These are phyloP conservation scores for Enteromius viviparus DNA, from an alignment of 2,797 vertebrate genomes.

Conservation along the genomic window DNA sequence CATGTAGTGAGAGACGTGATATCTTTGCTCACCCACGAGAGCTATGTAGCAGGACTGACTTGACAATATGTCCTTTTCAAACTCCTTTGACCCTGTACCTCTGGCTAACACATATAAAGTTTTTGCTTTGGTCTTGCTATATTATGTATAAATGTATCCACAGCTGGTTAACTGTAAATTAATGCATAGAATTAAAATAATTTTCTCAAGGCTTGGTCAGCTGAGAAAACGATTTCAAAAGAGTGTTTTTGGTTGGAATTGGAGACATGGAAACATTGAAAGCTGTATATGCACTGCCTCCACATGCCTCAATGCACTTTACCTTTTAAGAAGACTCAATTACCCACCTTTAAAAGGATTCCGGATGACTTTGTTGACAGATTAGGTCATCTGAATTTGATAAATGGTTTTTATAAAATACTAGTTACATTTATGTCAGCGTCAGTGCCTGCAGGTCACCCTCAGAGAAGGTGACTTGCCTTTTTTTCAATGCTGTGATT, in stretches of 20 bases:
- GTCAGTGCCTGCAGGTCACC: slow-evolving; percentile 14
- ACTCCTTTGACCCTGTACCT: slow-evolving; percentile 21
- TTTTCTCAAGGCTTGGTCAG: background rate
- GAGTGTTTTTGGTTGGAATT: background rate
- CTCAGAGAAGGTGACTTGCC: slow-evolving; percentile 27
- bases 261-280: slow-evolving; percentile 12
- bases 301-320: slow-evolving; percentile 39
- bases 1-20: slow-evolving; percentile 45
- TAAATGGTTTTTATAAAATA: slow-evolving; percentile 31
- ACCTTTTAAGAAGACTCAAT: slow-evolving; percentile 45
- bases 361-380: slow-evolving; percentile 36
- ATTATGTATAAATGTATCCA: background rate
- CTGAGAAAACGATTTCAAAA: background rate
- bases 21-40: slow-evolving; percentile 44
- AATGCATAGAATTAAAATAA: background rate
- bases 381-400: slow-evolving; percentile 40
- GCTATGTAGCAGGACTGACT: slow-evolving; percentile 61
- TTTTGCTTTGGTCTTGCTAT: background rate
- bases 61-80: slow-evolving; percentile 59
- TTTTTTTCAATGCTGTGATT: background rate
- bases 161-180: background rate
- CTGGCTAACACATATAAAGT: background rate
- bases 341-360: slow-evolving; percentile 43
- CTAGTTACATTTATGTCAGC: background rate
- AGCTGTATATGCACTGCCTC: slow-evolving; percentile 18